Evolutionary conservation across 92 coral and sea anemone genomes (phyloP).

Genomic region (Heteractis magnifica): DNA sequence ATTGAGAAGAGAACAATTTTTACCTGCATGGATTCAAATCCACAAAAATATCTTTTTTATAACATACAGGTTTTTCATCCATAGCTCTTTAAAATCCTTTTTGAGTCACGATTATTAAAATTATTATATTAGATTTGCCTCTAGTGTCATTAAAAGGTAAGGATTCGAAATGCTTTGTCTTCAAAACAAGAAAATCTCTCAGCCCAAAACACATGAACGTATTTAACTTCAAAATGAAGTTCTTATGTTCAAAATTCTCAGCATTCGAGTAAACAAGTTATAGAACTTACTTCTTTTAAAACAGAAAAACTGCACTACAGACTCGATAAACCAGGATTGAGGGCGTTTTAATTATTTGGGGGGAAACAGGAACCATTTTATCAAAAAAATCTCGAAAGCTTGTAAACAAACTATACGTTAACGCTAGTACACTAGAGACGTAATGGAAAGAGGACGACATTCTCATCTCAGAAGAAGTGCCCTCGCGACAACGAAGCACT

Average conservation of each 20-base stretch:
- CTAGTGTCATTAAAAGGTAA: no score
- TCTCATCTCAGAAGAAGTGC: neutral
- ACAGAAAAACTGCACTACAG: conserved; percentile 60
- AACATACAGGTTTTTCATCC: neutral
- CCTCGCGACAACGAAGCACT: neutral
- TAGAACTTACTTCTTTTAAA: conserved; percentile 32
- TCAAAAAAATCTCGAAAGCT: neutral
- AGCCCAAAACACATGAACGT: neutral
- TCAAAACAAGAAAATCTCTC: neutral
- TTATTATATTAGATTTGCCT: no score
- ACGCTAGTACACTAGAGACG: neutral
- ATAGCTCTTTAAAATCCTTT: no score
- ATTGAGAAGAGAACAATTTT: no score
- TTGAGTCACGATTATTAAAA: no score
- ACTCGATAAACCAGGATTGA: conserved; percentile 27
- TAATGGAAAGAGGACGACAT: neutral
- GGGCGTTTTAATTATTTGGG: neutral
- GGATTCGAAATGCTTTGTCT: neutral
- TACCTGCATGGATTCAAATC: neutral
- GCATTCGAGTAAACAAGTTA: conserved; percentile 41
- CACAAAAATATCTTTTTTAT: no score
- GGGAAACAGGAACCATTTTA: neutral
- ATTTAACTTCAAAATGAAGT: no score
- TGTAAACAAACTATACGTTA: neutral
- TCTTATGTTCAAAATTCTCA: neutral